Base-by-base conservation (phyloP, 2,113 vertebrate genomes). In the Phyllostomus hastatus region DNA sequence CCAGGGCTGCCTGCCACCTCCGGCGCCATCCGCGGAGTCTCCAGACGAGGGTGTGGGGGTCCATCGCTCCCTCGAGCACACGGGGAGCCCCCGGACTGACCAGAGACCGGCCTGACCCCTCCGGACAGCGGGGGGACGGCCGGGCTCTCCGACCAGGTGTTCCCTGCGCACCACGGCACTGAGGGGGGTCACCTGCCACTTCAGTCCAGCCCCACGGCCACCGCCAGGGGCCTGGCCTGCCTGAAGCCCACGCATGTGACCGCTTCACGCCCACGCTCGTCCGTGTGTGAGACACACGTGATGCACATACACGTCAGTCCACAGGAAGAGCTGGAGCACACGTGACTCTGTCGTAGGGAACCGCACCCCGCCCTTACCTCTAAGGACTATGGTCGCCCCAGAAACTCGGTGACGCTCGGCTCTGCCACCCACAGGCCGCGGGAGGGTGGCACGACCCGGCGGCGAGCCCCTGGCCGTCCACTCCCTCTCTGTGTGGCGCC, bases 271-370 rank as follows among this genome's bases (percentile, higher is more conserved):
- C 9, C n/a, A 19, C 4, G 7, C 61, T 16, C 20, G 26, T 12
- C 10, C 10, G 5, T 7, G 8, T 0, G 1, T 15, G 16, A 24
- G 11, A 16, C 3, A 4, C 0, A 6, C 0, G 1, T 10, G 61
- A 10, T 41, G 31, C 86, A 72, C 6, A 8, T 1, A 4, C 17
- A 2, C 0, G 5, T 0, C 28, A 4, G 17, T 1, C 38, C 17
- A 35, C 0, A 67, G n/a, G 35, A 79, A 43, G 2, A 5, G 31
- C 31, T 22, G 2, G 31, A n/a, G 14, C 57, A 46, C 2, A 48
- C 12, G 10, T 5, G 3, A 2, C 28, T 41, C 22, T 0, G 14
- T 10, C 5, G 11, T 16, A 5, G 24, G 28, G 28, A 22, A 6
- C 59, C n/a, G 2, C 1, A 9, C 43, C 31, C 43, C 22, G 26